phyloP scores from a whole-genome alignment of 2,113 vertebrate genomes.

The Zapornia atra region DNA sequence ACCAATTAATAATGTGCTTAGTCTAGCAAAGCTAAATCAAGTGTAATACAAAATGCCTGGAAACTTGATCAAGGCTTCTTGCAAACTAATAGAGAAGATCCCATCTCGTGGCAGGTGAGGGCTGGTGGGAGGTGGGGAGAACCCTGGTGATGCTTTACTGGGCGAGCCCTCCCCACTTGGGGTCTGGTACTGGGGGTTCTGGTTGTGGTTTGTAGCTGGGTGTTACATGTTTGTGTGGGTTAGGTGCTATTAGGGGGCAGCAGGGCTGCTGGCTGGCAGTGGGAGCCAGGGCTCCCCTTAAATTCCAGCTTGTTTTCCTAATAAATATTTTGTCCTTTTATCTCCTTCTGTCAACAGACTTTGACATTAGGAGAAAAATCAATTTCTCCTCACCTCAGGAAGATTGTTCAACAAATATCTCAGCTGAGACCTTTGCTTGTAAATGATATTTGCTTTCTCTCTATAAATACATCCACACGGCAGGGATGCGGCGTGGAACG shows the following conservation, averaged over 20 bases:
- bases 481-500: rapidly evolving
- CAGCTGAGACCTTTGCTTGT: not conserved
- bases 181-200: rapidly evolving
- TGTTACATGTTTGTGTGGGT: rapidly evolving
- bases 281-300: not conserved
- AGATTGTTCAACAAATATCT: not conserved
- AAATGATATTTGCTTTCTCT: not conserved
- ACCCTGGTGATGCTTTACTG: rapidly evolving
- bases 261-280: not conserved
- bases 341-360: not conserved
- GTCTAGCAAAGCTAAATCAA: constrained; percentile 74
- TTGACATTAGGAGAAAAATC: not conserved
- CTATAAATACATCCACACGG: not conserved
- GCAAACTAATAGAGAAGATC: not conserved
- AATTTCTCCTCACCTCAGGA: not conserved
- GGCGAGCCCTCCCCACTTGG: rapidly evolving
- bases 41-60: constrained; percentile 24
- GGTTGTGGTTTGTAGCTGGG: not conserved
- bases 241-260: rapidly evolving
- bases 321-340: not conserved
- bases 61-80: constrained; percentile 32
- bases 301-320: rapidly evolving
- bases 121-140: not conserved
- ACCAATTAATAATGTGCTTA: constrained; percentile 79
- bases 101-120: not conserved